These are phyloP conservation scores for Microctenopoma stevenorrisi DNA, from an alignment of 2,797 vertebrate genomes.

Conservation along the genomic window DNA sequence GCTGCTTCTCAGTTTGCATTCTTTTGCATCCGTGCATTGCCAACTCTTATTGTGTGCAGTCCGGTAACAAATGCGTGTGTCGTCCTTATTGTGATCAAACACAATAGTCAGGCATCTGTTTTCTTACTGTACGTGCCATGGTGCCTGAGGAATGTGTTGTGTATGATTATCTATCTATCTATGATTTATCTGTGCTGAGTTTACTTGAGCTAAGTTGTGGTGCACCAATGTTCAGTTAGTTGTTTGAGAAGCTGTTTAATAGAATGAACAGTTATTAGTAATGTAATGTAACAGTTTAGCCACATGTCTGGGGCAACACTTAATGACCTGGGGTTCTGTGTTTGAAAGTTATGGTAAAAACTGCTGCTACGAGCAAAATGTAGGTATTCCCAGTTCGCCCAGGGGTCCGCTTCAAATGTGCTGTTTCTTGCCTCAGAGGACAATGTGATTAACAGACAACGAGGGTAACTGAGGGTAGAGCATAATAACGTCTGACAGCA, in stretches of 20 bases:
- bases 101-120: no score
- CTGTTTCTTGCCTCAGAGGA: constrained; percentile 1
- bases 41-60: constrained; percentile 9
- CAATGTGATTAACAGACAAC: constrained; percentile 2
- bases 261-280: not conserved
- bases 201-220: not conserved
- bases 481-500: constrained; percentile 12
- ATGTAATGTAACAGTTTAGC: not conserved
- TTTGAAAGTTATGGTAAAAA: not conserved
- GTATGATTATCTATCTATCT: not conserved
- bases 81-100: no score
- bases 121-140: not conserved
- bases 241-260: not conserved
- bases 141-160: not conserved
- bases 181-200: no score
- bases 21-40: constrained; percentile 15
- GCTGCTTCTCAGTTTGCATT: constrained; percentile 16
- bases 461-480: not conserved
- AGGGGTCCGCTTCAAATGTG: not conserved
- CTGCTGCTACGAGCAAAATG: not conserved
- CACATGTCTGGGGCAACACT: not conserved
- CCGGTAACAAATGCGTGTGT: not conserved
- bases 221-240: not conserved
- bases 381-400: not conserved
- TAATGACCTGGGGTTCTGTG: not conserved